These are phyloP conservation scores for Drosophila nr. perissopoda DNA, from an alignment of 2,888 invertebrate species.

Conservation along the genomic window DNA sequence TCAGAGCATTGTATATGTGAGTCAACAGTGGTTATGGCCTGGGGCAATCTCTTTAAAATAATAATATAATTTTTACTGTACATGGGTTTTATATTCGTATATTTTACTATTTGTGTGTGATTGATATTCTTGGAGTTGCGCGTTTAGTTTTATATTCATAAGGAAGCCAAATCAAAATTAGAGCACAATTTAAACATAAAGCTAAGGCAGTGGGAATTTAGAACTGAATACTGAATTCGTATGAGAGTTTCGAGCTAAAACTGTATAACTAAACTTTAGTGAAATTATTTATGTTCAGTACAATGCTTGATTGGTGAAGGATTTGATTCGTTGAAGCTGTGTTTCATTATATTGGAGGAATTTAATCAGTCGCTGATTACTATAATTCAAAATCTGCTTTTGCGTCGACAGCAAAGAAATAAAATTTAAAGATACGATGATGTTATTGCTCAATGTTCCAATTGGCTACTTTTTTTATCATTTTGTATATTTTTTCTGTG, in stretches of 20 bases:
- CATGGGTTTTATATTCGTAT: neutral
- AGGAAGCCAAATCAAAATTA: neutral
- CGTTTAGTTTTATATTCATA: neutral
- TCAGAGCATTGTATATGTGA: slow-evolving; percentile 23
- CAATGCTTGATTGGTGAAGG: neutral
- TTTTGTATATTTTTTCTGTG: neutral
- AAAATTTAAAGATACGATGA: neutral
- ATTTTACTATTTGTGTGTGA: neutral
- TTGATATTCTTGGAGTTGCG: neutral
- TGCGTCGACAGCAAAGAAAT: neutral
- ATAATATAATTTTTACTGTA: slow-evolving; percentile 14
- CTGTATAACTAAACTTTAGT: no score
- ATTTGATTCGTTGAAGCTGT: neutral
- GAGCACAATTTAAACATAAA: neutral
- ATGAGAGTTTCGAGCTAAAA: neutral
- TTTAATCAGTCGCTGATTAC: neutral
- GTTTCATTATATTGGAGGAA: neutral
- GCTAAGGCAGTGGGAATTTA: no score
- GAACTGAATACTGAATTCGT: no score
- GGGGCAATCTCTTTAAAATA: slow-evolving; percentile 11
- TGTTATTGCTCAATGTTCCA: neutral
- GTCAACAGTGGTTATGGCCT: slow-evolving; percentile 25
- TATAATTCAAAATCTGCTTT: neutral
- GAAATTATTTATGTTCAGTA: neutral
- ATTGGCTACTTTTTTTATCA: neutral